These are phyloP conservation scores for Megathymus violae DNA, from an alignment of 1,140 invertebrate species.

Conservation along the genomic window DNA sequence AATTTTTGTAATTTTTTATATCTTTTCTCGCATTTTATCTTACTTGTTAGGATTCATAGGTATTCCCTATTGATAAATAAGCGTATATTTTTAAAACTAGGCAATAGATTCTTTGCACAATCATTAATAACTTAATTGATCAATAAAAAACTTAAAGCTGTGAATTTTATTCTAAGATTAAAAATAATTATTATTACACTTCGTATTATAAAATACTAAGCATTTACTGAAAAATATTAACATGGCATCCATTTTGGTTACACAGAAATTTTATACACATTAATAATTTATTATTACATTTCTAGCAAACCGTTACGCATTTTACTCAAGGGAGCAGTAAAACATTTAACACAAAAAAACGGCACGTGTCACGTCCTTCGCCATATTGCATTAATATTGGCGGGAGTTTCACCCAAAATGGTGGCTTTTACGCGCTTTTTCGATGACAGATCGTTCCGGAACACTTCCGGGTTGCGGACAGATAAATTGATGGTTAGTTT, in stretches of 20 bases:
- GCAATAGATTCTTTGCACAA: no score
- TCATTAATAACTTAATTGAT: no score
- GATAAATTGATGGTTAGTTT: constrained; percentile 35
- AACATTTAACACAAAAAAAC: constrained; percentile 35
- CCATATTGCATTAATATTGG: constrained; percentile 53
- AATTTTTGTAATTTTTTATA: no score
- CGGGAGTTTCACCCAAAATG: constrained; percentile 51
- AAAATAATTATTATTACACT: no score
- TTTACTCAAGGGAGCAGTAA: constrained; percentile 30
- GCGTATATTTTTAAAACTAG: no score
- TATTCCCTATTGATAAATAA: no score
- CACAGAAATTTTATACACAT: neutral
- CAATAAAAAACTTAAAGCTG: no score
- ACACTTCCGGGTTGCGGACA: constrained; percentile 45
- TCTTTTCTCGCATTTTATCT: no score
- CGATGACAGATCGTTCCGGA: constrained; percentile 55
- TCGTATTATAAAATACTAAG: no score
- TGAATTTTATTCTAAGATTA: no score
- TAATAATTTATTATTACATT: constrained; percentile 6
- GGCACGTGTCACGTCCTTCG: constrained; percentile 38
- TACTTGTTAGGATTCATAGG: no score
- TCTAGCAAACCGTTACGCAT: constrained; percentile 7
- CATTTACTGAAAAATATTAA: no score
- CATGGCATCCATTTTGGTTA: neutral
- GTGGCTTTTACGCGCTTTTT: constrained; percentile 53